These are phyloP conservation scores for Phorcus lineatus DNA, from an alignment of 2,888 invertebrate genomes.

Conservation along the genomic window DNA sequence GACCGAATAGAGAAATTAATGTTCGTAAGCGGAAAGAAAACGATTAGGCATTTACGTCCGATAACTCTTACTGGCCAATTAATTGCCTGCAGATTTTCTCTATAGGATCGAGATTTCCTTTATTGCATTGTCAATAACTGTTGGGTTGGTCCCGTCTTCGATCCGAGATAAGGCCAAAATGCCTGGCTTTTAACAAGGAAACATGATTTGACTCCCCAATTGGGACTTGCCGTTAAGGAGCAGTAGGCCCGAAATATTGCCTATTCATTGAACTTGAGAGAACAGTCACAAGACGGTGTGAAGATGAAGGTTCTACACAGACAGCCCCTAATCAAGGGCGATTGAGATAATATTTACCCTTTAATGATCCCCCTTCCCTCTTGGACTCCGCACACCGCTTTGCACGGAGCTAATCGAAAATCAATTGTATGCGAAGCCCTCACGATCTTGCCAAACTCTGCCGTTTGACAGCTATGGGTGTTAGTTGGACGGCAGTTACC, in stretches of 20 bases:
- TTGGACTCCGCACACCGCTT: background rate
- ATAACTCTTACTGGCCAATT: conserved; percentile 22
- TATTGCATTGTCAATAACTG: conserved; percentile 25
- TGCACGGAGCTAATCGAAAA: conserved; percentile 22
- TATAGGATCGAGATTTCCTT: conserved; percentile 18
- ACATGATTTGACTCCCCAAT: conserved; percentile 12
- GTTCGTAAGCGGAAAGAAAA: conserved; percentile 25
- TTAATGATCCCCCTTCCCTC: conserved; percentile 42
- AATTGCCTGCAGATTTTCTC: conserved; percentile 23
- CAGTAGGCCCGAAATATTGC: conserved; percentile 12
- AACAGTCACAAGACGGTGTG: conserved; percentile 2
- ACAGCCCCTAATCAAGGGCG: conserved; percentile 42
- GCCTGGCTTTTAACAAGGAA: conserved; percentile 16
- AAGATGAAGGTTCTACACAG: conserved; percentile 28
- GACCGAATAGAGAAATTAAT: conserved; percentile 19
- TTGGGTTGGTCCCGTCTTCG: conserved; percentile 20
- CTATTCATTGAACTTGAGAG: conserved; percentile 20
- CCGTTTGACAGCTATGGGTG: background rate
- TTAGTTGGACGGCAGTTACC: background rate
- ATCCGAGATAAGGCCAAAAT: conserved; percentile 21
- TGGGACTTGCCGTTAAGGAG: conserved; percentile 12
- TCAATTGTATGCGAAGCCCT: conserved; percentile 6
- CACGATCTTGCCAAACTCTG: conserved; percentile 10
- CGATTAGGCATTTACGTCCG: conserved; percentile 24
- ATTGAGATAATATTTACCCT: conserved; percentile 47